These are phyloP conservation scores for Tolmerus cingulatus DNA, from an alignment of 2,888 invertebrate species.

Conservation along the genomic window DNA sequence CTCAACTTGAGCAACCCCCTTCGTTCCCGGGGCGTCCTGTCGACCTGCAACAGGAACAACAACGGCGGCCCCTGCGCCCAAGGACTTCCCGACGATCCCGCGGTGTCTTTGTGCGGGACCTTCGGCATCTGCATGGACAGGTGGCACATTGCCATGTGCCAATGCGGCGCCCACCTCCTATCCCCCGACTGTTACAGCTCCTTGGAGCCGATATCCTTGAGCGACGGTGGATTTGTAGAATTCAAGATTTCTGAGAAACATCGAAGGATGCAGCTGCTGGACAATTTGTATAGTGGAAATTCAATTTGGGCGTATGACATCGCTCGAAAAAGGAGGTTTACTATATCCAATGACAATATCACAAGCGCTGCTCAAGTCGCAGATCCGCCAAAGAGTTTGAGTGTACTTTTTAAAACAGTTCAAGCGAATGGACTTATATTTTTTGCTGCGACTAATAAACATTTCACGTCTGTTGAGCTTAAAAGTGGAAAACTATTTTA, in stretches of 20 bases:
- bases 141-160: constrained; percentile 80
- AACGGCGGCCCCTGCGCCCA: constrained; percentile 72
- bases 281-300: constrained; percentile 77
- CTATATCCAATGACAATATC: constrained; percentile 58
- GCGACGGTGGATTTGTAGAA: constrained; percentile 79
- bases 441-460: constrained; percentile 85
- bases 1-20: constrained; percentile 83
- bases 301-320: constrained; percentile 70
- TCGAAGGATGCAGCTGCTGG: constrained; percentile 84
- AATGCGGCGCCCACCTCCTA: constrained; percentile 73
- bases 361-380: constrained; percentile 56
- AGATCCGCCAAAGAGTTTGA: constrained; percentile 75
- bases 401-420: constrained; percentile 82
- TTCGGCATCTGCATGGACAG: constrained; percentile 81
- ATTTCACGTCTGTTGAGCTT: constrained; percentile 84
- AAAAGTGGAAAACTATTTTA: constrained; percentile 80
- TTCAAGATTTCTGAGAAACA: constrained; percentile 84
- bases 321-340: constrained; percentile 59
- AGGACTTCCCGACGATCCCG: constrained; percentile 58
- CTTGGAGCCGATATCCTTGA: constrained; percentile 80
- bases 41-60: constrained; percentile 78
- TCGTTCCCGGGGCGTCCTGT: constrained; percentile 74
- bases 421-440: constrained; percentile 82
- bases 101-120: constrained; percentile 67
- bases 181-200: constrained; percentile 83